phyloP scores from a whole-genome alignment of 2,113 vertebrate species.

The Ceyx melanurus region DNA sequence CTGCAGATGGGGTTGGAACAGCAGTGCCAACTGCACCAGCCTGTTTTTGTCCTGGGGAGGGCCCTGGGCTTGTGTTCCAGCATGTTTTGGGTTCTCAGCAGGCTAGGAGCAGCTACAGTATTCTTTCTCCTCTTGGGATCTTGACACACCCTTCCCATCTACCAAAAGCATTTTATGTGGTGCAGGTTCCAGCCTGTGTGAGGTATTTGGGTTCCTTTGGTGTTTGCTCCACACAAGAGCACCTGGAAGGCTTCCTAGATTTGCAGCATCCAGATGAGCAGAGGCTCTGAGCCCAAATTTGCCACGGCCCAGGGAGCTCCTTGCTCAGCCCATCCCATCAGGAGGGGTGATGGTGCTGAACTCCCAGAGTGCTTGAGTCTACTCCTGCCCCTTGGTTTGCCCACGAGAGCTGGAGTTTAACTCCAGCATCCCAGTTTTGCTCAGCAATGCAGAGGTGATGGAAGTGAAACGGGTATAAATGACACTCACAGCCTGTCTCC shows the following conservation, averaged over 20 bases:
- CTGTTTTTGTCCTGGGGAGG: background rate
- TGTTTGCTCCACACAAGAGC: accelerated
- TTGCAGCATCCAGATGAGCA: background rate
- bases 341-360: background rate
- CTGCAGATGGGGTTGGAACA: background rate
- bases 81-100: background rate
- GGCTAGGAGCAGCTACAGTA: background rate
- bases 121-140: background rate
- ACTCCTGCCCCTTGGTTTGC: background rate
- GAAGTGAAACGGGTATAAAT: background rate
- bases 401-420: background rate
- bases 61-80: background rate
- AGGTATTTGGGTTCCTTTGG: background rate
- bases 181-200: background rate
- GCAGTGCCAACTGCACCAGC: background rate
- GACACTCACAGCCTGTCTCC: background rate
- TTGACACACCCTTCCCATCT: background rate
- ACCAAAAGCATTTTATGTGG: background rate
- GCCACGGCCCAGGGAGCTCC: background rate
- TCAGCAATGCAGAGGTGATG: background rate
- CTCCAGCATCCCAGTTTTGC: background rate
- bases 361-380: background rate
- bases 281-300: background rate
- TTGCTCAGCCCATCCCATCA: background rate
- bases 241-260: background rate